Base-by-base conservation (phyloP, 2,888 invertebrate species). In the Elegia similella region DNA sequence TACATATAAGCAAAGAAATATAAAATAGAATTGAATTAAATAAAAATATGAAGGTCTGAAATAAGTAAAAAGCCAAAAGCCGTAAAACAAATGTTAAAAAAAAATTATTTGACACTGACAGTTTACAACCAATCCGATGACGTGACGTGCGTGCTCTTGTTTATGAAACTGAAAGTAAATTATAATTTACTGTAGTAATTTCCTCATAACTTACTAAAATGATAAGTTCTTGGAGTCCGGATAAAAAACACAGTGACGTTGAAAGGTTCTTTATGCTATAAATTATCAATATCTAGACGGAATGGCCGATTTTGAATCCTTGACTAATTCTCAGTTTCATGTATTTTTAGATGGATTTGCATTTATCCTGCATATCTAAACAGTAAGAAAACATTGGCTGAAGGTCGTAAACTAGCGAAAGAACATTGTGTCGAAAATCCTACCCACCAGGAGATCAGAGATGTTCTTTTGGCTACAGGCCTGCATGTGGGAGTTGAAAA, bases 321-420 rank as follows among this genome's bases (percentile, higher is more conserved):
- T 38, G 38, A 38, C 38, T n/a, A 38, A 12, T 0, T 38, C 12
- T 3, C 12, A 12, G n/a, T 46, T 23, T 59, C 34, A 0, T 12
- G 23, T 58, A 23, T 55, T 73, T 78, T 43, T 88, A 96, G 96
- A 78, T 99, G 99, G 99, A 93, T 99, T 58, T 98, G 98, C 78
- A 95, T 99, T 62, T 99, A 99, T 84, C 99, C 99, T 57, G 96
- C 98, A 0, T 99, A 99, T 73, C 92, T 99, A 53, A 99, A 99
- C 79, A 97, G 95, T 71, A 98, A 98, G 78, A 98, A 97, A 81
- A 96, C 98, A 0, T 82, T 96, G 13, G 96, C 96, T 1, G 95
- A 98, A 82, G 99, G 99, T 6, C 93, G 99, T 34, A 94, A 95
- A 67, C 89, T 99, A 17, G 87, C 96, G 0, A 97, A 97, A 84